Percentiles rank a stretch among this genome's conserved stretches.
Conservation (phyloP, 2,797 vertebrate genomes). For the Dallia pectoralis region DNA sequence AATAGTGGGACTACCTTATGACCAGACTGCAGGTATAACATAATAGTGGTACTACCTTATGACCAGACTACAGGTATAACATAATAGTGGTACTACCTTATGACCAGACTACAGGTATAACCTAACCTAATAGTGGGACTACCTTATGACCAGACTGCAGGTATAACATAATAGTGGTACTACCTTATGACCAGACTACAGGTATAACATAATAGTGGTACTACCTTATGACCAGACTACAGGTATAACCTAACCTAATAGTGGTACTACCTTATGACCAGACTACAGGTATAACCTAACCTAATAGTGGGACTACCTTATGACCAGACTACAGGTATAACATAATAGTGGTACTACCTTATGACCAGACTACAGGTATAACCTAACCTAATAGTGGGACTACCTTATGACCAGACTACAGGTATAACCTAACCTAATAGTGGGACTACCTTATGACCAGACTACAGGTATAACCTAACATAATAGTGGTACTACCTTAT, state of each 20-base stretch:
- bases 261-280: conserved; percentile 79
- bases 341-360: conserved; percentile 81
- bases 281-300: conserved; percentile 89
- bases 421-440: too few species aligned
- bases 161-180: too few species aligned
- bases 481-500: conserved; percentile 80
- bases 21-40: conserved; percentile 86
- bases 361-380: conserved; percentile 85
- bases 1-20: conserved; percentile 81
- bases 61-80: conserved; percentile 86
- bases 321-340: conserved; percentile 86
- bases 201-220: too few species aligned
- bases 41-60: conserved; percentile 80
- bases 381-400: too few species aligned
- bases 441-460: conserved; percentile 80
- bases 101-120: conserved; percentile 86
- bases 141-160: conserved; percentile 90
- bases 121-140: too few species aligned
- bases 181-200: conserved; percentile 90
- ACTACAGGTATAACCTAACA: conserved; percentile 89
- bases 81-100: conserved; percentile 79
- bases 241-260: too few species aligned
- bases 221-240: conserved; percentile 88
- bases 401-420: conserved; percentile 90
- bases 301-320: conserved; percentile 79